Conservation (phyloP, 2,888 invertebrate species). For the Fabriciana adippe region DNA sequence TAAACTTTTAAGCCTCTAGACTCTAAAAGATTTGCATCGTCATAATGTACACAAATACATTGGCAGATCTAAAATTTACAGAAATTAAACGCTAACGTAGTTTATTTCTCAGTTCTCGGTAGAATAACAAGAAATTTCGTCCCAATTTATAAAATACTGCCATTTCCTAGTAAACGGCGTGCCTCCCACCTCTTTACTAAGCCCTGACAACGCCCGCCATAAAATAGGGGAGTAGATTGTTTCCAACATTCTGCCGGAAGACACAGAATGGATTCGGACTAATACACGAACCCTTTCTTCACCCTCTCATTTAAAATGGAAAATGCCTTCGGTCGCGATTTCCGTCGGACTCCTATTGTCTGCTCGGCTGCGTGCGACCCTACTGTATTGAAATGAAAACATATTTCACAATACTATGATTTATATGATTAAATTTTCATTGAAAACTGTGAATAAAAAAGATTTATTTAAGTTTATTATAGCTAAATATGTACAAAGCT, state of each 20-base stretch:
- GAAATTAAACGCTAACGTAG: neutral
- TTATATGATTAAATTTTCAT: constrained; percentile 39
- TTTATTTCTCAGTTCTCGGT: constrained; percentile 4
- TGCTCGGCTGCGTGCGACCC: constrained; percentile 71
- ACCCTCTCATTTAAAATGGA: constrained; percentile 72
- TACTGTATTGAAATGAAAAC: constrained; percentile 62
- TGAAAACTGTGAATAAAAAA: neutral
- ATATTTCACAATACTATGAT: constrained; percentile 61
- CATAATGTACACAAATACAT: too few species aligned
- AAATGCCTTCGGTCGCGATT: constrained; percentile 71
- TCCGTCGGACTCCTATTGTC: constrained; percentile 67
- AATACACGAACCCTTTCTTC: constrained; percentile 64
- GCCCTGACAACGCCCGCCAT: constrained; percentile 58
- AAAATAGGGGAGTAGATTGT: constrained; percentile 70
- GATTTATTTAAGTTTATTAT: neutral
- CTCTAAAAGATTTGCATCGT: too few species aligned
- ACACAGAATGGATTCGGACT: constrained; percentile 73
- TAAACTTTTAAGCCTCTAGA: too few species aligned
- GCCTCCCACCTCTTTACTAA: constrained; percentile 39
- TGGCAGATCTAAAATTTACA: too few species aligned
- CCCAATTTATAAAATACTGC: constrained; percentile 21
- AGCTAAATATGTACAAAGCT: neutral
- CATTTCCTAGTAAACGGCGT: constrained; percentile 25
- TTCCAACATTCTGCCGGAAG: constrained; percentile 70
- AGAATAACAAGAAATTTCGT: constrained; percentile 16